Conservation (phyloP, 2,113 vertebrate genomes). For the Bucco capensis region DNA sequence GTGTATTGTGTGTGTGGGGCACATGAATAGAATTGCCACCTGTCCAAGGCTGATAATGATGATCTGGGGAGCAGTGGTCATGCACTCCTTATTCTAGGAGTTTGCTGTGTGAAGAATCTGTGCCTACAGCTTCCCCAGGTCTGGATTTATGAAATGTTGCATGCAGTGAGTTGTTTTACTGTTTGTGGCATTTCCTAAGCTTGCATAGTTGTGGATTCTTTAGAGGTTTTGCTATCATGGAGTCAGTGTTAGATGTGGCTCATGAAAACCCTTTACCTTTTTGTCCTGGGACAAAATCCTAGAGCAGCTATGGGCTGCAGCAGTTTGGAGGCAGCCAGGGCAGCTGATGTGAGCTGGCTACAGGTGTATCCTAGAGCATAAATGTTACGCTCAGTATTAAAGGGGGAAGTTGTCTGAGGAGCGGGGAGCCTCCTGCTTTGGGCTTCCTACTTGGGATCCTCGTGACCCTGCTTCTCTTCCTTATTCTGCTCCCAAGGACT, state of each 20-base stretch:
- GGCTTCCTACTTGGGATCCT: too few species aligned
- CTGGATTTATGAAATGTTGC: slow-evolving; percentile 32
- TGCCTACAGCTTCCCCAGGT: neutral
- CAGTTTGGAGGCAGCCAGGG: too few species aligned
- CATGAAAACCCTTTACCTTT: neutral
- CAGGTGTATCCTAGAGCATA: too few species aligned
- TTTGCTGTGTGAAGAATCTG: slow-evolving; percentile 3
- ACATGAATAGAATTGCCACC: slow-evolving; percentile 46
- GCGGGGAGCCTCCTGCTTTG: too few species aligned
- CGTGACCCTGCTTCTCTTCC: too few species aligned
- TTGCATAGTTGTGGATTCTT: neutral
- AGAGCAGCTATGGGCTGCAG: too few species aligned
- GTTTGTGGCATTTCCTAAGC: slow-evolving; percentile 25
- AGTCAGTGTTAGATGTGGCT: neutral
- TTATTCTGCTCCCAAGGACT: too few species aligned
- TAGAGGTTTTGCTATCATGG: neutral
- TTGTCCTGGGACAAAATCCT: too few species aligned
- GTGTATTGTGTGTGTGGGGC: slow-evolving; percentile 34
- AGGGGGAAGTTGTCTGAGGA: too few species aligned
- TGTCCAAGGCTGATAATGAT: slow-evolving; percentile 49
- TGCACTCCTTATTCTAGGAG: neutral
- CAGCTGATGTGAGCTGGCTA: too few species aligned
- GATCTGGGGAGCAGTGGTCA: neutral
- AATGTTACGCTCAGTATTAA: too few species aligned
- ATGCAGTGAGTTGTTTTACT: neutral